Percentiles rank a stretch among this genome's conserved stretches.
Conservation (phyloP, 2,888 invertebrate species). For the Perizoma flavofasciatum region DNA sequence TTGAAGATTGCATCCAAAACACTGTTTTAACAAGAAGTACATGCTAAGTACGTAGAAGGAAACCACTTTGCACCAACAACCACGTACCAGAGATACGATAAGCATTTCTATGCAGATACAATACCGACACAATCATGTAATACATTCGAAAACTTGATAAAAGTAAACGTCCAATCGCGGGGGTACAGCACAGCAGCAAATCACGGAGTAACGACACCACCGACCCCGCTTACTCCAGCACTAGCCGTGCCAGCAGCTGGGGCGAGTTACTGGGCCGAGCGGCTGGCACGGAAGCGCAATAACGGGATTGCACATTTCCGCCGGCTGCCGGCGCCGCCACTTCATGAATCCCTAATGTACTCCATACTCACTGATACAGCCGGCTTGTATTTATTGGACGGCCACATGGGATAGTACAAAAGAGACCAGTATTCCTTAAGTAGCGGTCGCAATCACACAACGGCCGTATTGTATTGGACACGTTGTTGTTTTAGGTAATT, state of each 20-base stretch:
- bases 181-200: conserved; percentile 15
- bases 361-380: conserved; percentile 25
- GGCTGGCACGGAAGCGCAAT: conserved; percentile 44
- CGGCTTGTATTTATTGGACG: conserved; percentile 18
- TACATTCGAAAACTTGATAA: conserved; percentile 9
- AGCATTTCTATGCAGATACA: conserved; percentile 6
- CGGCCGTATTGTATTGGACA: neutral
- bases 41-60: too few species aligned
- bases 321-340: conserved; percentile 20
- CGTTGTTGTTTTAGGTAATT: too few species aligned
- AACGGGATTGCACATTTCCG: conserved; percentile 56
- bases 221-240: neutral
- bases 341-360: conserved; percentile 33
- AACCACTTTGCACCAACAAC: too few species aligned
- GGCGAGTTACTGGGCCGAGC: conserved; percentile 8
- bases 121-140: conserved; percentile 17
- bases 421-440: neutral
- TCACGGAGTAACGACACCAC: conserved; percentile 15
- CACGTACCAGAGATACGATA: too few species aligned
- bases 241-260: conserved; percentile 6
- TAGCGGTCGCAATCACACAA: neutral
- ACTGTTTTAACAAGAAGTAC: too few species aligned
- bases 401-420: neutral
- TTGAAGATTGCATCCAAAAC: too few species aligned
- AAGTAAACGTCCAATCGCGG: conserved; percentile 19